Percentiles rank a stretch among this genome's conserved stretches.
These are phyloP conservation scores for Gandaritis pyraliata DNA, from an alignment of 2,888 invertebrate genomes.

Conservation along the genomic window DNA sequence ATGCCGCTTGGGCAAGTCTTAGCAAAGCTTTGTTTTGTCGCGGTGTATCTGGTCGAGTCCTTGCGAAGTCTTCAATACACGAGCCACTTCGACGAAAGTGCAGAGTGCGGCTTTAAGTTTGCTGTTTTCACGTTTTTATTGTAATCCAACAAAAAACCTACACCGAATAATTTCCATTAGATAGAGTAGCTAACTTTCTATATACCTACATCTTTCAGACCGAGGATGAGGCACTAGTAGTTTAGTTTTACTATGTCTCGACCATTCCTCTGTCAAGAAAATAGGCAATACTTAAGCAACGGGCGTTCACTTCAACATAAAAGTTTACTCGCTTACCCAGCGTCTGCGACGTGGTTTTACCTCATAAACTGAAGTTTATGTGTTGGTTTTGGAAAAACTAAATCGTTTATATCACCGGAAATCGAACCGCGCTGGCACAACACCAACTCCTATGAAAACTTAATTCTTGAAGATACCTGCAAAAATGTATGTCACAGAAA, in stretches of 20 bases:
- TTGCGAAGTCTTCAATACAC: too few species aligned
- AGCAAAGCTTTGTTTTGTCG: too few species aligned
- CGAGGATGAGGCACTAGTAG: not conserved
- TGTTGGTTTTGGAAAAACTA: constrained; percentile 12
- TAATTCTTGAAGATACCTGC: constrained; percentile 27
- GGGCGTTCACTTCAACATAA: constrained; percentile 15
- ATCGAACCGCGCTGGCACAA: constrained; percentile 30
- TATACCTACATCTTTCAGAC: not conserved
- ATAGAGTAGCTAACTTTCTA: too few species aligned
- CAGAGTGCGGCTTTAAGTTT: too few species aligned
- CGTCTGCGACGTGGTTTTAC: constrained; percentile 27
- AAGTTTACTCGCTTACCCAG: constrained; percentile 19
- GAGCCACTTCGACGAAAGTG: too few species aligned
- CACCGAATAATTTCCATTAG: too few species aligned
- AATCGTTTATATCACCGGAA: constrained; percentile 11
- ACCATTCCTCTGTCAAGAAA: constrained; percentile 14
- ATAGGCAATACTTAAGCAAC: constrained; percentile 17
- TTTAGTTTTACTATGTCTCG: constrained; percentile 1
- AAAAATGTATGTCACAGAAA: constrained; percentile 15
- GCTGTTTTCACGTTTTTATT: too few species aligned
- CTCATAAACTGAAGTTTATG: constrained; percentile 21
- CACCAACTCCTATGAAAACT: constrained; percentile 31
- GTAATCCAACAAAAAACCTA: too few species aligned
- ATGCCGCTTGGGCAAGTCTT: too few species aligned
- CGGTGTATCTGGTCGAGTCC: too few species aligned